Conservation (phyloP, 2,888 invertebrate genomes). For the Nephrotoma flavescens region DNA sequence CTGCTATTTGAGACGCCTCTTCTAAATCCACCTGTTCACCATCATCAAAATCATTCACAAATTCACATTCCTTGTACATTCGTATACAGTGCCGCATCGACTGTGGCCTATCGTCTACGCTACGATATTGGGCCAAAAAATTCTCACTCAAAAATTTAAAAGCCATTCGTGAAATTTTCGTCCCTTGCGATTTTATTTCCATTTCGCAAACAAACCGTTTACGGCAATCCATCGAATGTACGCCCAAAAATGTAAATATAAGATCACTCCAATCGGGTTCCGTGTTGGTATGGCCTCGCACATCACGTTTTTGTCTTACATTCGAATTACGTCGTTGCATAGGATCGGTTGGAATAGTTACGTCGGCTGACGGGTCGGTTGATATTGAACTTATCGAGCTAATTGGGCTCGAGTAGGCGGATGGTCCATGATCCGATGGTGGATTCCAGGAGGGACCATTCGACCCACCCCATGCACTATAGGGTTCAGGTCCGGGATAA, state of each 20-base stretch:
- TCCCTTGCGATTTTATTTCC: conserved; percentile 31
- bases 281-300: background rate
- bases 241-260: conserved; percentile 27
- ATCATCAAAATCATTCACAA: background rate
- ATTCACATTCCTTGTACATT: background rate
- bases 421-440: background rate
- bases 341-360: background rate
- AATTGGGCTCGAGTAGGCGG: background rate
- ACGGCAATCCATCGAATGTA: conserved; percentile 30
- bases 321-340: background rate
- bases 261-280: conserved; percentile 19
- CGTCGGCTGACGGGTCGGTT: background rate
- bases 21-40: background rate
- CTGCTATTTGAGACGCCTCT: background rate
- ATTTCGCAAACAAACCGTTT: conserved; percentile 37
- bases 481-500: background rate
- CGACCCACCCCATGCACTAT: background rate
- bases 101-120: background rate
- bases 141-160: conserved; percentile 10
- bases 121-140: background rate
- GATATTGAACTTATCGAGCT: background rate
- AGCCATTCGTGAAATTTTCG: conserved; percentile 27
- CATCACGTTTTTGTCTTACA: background rate
- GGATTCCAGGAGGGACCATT: background rate
- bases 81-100: background rate